Percentiles rank a stretch among this genome's conserved stretches.
phyloP scores from a whole-genome alignment of 2,113 vertebrate species.

The Bufo gargarizans region DNA sequence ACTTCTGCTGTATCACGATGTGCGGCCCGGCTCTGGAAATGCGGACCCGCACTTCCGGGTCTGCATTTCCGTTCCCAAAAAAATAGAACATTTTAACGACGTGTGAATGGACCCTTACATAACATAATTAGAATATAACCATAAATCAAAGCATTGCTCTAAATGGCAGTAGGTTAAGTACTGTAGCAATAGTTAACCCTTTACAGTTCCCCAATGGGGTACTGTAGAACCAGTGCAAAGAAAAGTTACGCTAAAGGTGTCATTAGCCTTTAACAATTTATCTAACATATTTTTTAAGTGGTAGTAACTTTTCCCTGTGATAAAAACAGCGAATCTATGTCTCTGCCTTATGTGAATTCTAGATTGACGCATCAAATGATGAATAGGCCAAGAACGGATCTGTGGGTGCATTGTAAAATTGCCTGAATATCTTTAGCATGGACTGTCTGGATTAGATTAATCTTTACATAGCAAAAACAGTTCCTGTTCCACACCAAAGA shows the following conservation, averaged over 20 bases:
- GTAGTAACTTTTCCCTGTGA: background rate
- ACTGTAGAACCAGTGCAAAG: background rate
- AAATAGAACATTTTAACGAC: too few relatives aligned
- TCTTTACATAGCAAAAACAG: background rate
- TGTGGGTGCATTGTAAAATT: background rate
- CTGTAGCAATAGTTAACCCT: too few relatives aligned
- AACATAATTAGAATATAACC: too few relatives aligned
- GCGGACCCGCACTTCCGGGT: too few relatives aligned
- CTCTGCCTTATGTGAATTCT: background rate
- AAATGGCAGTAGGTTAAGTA: too few relatives aligned
- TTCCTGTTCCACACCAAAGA: constrained; percentile 11
- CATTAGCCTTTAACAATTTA: background rate
- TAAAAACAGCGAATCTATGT: background rate
- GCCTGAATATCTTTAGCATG: background rate
- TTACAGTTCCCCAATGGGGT: too few relatives aligned
- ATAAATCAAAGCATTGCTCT: too few relatives aligned
- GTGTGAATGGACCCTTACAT: too few relatives aligned
- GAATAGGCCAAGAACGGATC: background rate
- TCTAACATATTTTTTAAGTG: background rate
- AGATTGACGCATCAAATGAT: background rate
- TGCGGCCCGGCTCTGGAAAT: too few relatives aligned
- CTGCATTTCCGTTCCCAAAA: too few relatives aligned
- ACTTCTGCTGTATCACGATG: too few relatives aligned
- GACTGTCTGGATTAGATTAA: background rate
- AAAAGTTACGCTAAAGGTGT: background rate